Evolutionary conservation across 2,797 vertebrate species (phyloP).

Genomic region (Micromesistius poutassou): DNA sequence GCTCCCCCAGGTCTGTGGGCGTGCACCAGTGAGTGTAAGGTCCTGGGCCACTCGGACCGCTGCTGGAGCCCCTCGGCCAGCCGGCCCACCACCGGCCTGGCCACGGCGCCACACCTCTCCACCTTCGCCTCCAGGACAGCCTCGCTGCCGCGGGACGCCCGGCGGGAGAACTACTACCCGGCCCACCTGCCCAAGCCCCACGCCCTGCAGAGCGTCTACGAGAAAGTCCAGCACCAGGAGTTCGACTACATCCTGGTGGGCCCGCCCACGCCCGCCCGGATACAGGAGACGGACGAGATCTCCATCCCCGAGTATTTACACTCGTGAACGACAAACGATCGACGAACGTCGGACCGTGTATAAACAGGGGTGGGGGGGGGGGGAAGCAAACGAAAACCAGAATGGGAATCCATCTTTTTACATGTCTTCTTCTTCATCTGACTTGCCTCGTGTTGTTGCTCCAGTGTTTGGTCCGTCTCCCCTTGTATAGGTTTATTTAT

Average conservation of each 20-base stretch:
- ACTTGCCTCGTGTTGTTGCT: conserved; percentile 57
- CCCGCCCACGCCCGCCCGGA: conserved; percentile 83
- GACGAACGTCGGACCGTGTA: not conserved
- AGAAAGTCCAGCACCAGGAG: conserved; percentile 90
- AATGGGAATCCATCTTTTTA: conserved; percentile 42
- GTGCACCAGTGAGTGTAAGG: conserved; percentile 93
- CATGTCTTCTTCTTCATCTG: conserved; percentile 30
- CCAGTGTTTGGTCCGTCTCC: conserved; percentile 64
- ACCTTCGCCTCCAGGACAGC: conserved; percentile 89
- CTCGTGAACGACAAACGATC: conserved; percentile 60
- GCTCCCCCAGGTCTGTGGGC: conserved; percentile 87
- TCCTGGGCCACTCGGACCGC: conserved; percentile 93
- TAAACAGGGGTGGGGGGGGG: not conserved
- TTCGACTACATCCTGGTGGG: conserved; percentile 89
- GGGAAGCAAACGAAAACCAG: conserved; percentile 14
- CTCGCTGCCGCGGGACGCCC: conserved; percentile 84
- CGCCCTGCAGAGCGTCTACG: conserved; percentile 88
- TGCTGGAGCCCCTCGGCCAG: conserved; percentile 95
- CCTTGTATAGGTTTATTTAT: conserved; percentile 63
- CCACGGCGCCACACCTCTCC: conserved; percentile 79
- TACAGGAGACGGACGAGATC: conserved; percentile 87
- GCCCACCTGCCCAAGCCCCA: conserved; percentile 85
- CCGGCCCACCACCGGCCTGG: conserved; percentile 76
- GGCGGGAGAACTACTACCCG: conserved; percentile 87
- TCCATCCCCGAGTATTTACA: conserved; percentile 84